A percentile compares a stretch with the other conserved stretches of the same genome.
These are phyloP conservation scores for Catalaphyllia jardinei DNA, from an alignment of 64 coral and sea anemone genomes.

Conservation along the genomic window DNA sequence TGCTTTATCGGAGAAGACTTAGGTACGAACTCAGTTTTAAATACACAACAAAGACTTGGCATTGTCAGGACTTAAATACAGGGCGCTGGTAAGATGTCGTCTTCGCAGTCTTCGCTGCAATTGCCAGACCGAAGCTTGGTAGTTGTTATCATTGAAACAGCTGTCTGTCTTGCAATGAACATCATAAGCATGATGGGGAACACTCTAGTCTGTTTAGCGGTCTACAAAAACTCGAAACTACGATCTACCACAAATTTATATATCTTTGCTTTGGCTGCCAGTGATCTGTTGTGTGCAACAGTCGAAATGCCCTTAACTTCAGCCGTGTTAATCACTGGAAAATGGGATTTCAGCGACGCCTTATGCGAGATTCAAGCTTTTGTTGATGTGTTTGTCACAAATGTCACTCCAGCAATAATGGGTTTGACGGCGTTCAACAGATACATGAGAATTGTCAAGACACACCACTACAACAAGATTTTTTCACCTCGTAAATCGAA, in stretches of 20 bases:
- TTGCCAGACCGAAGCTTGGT: neutral
- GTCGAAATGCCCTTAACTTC: slow-evolving; percentile 12
- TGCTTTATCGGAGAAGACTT: no score
- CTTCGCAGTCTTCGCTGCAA: neutral
- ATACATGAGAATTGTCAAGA: slow-evolving; percentile 41
- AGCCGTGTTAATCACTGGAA: neutral
- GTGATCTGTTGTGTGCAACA: slow-evolving; percentile 21
- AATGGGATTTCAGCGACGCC: slow-evolving; percentile 21
- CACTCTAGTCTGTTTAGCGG: slow-evolving; percentile 2
- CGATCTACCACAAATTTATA: slow-evolving; percentile 29
- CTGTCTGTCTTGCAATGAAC: slow-evolving; percentile 4
- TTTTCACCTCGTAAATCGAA: neutral
- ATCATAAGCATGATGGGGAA: neutral
- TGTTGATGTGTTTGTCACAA: slow-evolving; percentile 18
- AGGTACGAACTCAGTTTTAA: no score
- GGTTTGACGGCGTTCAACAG: slow-evolving; percentile 25
- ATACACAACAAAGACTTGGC: no score
- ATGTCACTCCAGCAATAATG: slow-evolving; percentile 26
- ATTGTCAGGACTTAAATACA: neutral
- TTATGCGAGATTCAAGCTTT: slow-evolving; percentile 55
- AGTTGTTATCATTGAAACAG: slow-evolving; percentile 1
- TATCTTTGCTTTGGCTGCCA: slow-evolving; percentile 11
- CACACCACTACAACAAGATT: slow-evolving; percentile 10
- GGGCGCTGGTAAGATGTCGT: neutral
- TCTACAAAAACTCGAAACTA: slow-evolving; percentile 6